Conservation (phyloP, 2,797 vertebrate genomes). For the Rallus crepitans region DNA sequence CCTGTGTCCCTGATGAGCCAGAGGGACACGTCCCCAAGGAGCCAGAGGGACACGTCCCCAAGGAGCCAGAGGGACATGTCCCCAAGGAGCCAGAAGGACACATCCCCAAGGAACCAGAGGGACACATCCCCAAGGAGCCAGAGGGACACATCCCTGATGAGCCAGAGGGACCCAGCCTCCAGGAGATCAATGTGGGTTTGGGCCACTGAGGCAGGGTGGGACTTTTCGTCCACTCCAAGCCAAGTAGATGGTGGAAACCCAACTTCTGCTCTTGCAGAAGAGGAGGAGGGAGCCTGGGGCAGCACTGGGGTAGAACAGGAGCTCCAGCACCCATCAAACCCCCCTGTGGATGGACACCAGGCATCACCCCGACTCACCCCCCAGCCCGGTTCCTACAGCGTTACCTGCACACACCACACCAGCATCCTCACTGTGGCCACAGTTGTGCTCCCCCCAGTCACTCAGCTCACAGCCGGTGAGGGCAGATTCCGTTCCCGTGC, state of each 20-base stretch:
- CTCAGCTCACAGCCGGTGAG: neutral
- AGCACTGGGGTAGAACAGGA: neutral
- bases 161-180: neutral
- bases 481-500: neutral
- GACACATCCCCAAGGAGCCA: too few species aligned
- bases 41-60: too few species aligned
- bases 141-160: neutral
- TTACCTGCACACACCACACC: slow-evolving; percentile 56
- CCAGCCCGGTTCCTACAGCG: neutral
- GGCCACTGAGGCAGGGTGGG: too few species aligned
- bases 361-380: neutral
- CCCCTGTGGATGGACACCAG: too few species aligned
- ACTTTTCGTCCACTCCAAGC: neutral
- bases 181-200: neutral
- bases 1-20: too few species aligned
- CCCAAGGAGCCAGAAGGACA: too few species aligned
- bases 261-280: neutral
- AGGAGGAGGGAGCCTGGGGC: neutral
- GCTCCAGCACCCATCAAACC: neutral
- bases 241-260: neutral
- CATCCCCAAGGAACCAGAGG: too few species aligned
- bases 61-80: too few species aligned
- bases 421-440: slow-evolving; percentile 25
- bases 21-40: too few species aligned
- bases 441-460: slow-evolving; percentile 1